Evolutionary conservation across 2,888 invertebrate genomes (phyloP), one percentile per base, ranked within the genome.

Genomic region (Zaprionus lineosus): DNA sequence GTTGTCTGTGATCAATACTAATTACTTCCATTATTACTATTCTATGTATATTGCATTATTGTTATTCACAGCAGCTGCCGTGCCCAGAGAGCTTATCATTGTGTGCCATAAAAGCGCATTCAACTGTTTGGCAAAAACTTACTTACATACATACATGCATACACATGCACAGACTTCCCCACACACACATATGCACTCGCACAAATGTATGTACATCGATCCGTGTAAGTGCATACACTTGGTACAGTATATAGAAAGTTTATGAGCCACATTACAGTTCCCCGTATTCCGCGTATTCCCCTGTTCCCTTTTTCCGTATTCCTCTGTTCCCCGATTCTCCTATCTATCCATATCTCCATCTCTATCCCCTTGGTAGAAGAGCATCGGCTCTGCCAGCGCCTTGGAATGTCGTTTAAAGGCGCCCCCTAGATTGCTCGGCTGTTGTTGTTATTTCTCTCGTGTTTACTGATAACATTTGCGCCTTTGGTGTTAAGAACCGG

Each of bases 391-490:
- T 48, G 57, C 50, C 62, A 36, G 57, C 51, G 50, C 29, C 34
- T 51, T 57, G 61, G 71, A 79, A 76, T 72, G 69, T 78, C 72
- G 69, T 52, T 72, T 31, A 55, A 55, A 59, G 52, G 56, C 64
- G 62, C 39, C 58, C 59, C 61, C 64, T 53, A 53, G 41, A 37
- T 48, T 55, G 50, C 15, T 34, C 24, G 21, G 31, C 21, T 58
- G 53, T 65, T 57, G 55, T 29, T 64, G 47, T 60, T 67, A n/a
- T 47, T 37, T 62, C 58, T 56, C 64, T 58, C 61, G 53, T 66
- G 44, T 66, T 75, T 67, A 51, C 77, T 79, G 79, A 81, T 81
- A 81, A 81, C 79, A 83, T 81, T 83, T 81, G 74, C 67, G 81
- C 74, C 72, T 83, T 76, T 67, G 28, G 44, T 51, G 66, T 34